Conservation (phyloP, 92 coral and sea anemone genomes). For the Desmophyllum pertusum region DNA sequence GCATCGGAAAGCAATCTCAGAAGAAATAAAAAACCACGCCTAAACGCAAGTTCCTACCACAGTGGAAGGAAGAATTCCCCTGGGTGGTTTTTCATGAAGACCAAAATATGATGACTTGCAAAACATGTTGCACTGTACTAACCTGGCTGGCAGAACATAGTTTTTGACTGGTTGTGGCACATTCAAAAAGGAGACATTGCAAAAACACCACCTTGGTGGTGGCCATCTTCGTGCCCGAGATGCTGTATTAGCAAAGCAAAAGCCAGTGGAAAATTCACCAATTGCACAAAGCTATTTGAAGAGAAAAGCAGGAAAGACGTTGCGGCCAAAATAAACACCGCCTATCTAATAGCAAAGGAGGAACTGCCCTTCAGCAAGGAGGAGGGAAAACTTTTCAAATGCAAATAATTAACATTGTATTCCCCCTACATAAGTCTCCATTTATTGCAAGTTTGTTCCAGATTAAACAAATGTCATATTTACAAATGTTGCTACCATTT, state of each 20-base stretch:
- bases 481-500: no score
- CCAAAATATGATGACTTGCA: conserved; percentile 20
- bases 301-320: conserved; percentile 39
- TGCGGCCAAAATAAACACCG: conserved; percentile 34
- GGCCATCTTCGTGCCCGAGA: conserved; percentile 43
- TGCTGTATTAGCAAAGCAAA: conserved; percentile 1
- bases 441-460: no score
- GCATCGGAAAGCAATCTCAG: conserved; percentile 17
- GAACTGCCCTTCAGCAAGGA: conserved; percentile 52
- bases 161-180: conserved; percentile 38
- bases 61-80: conserved; percentile 50
- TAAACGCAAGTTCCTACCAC: conserved; percentile 41
- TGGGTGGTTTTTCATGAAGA: conserved; percentile 40
- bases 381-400: no score
- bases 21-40: conserved; percentile 8
- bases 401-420: no score
- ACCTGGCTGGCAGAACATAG: conserved; percentile 38
- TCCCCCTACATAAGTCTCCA: no score
- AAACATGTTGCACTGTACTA: conserved; percentile 16
- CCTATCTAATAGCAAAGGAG: conserved; percentile 44
- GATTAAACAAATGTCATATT: no score
- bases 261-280: conserved; percentile 23
- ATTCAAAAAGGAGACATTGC: conserved; percentile 28
- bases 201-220: conserved; percentile 30
- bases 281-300: conserved; percentile 35